These are phyloP conservation scores for Diorhabda carinulata DNA, from an alignment of 1,140 invertebrate genomes.

Conservation along the genomic window DNA sequence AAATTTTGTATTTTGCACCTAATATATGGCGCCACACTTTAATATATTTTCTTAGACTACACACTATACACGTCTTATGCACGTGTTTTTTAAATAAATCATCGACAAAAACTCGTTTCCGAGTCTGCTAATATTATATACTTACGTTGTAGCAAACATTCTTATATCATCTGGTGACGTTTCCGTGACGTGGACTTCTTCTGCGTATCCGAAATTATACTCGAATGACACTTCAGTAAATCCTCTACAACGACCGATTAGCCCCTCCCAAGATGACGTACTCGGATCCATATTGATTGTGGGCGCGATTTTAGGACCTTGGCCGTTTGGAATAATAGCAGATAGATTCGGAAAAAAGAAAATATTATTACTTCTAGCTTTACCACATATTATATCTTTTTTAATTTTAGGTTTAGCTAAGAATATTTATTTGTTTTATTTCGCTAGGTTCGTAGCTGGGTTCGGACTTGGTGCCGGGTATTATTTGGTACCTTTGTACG, in stretches of 20 bases:
- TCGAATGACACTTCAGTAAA: constrained; percentile 29
- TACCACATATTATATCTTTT: constrained; percentile 65
- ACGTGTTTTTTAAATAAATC: too few relatives aligned
- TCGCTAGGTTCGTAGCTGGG: constrained; percentile 54
- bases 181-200: constrained; percentile 70
- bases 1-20: too few relatives aligned
- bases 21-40: too few relatives aligned
- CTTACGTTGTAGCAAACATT: constrained; percentile 55
- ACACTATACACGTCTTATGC: too few relatives aligned
- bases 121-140: too few relatives aligned
- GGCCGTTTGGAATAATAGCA: constrained; percentile 39
- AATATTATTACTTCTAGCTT: constrained; percentile 41
- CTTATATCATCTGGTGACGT: constrained; percentile 59
- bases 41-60: too few relatives aligned
- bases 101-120: too few relatives aligned
- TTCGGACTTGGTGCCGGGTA: constrained; percentile 64
- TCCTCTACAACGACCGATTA: constrained; percentile 45
- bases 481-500: constrained; percentile 60
- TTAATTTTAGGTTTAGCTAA: constrained; percentile 55
- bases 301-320: constrained; percentile 62
- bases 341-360: constrained; percentile 48
- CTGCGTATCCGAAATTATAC: constrained; percentile 56
- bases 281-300: constrained; percentile 74
- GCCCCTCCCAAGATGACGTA: constrained; percentile 63
- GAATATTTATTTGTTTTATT: constrained; percentile 54